phyloP scores from a whole-genome alignment of 2,888 invertebrate species.

The Tortrix viridana region DNA sequence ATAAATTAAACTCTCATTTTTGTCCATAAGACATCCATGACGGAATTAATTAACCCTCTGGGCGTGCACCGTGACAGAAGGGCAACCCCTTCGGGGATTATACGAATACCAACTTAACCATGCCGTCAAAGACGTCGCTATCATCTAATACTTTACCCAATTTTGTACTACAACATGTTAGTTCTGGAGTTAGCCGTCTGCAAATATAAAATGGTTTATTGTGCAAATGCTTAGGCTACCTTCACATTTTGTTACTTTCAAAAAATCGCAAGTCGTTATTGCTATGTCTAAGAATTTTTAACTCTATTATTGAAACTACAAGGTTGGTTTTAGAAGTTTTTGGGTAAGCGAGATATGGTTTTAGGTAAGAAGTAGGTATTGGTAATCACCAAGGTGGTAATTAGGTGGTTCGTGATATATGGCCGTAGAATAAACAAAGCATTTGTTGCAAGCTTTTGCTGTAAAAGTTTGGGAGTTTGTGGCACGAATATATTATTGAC shows the following conservation, averaged over 20 bases:
- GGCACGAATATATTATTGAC: neutral
- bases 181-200: neutral
- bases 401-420: slow-evolving; percentile 18
- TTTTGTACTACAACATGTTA: neutral
- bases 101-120: neutral
- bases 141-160: neutral
- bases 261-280: neutral
- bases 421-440: slow-evolving; percentile 7
- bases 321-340: neutral
- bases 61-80: slow-evolving; percentile 12
- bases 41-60: slow-evolving; percentile 11
- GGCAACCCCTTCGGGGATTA: slow-evolving; percentile 8
- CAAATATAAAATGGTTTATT: neutral
- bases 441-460: slow-evolving; percentile 25
- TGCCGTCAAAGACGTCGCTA: neutral
- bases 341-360: neutral
- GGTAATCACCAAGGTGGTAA: slow-evolving; percentile 10
- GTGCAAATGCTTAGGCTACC: slow-evolving; percentile 5
- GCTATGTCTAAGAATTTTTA: neutral
- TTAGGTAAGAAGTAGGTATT: neutral
- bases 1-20: neutral
- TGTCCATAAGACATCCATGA: slow-evolving; percentile 5
- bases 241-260: neutral
- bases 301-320: neutral
- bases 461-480: neutral